These are phyloP conservation scores for Pangasius larnaudii DNA, from an alignment of 2,797 vertebrate genomes.

Conservation along the genomic window DNA sequence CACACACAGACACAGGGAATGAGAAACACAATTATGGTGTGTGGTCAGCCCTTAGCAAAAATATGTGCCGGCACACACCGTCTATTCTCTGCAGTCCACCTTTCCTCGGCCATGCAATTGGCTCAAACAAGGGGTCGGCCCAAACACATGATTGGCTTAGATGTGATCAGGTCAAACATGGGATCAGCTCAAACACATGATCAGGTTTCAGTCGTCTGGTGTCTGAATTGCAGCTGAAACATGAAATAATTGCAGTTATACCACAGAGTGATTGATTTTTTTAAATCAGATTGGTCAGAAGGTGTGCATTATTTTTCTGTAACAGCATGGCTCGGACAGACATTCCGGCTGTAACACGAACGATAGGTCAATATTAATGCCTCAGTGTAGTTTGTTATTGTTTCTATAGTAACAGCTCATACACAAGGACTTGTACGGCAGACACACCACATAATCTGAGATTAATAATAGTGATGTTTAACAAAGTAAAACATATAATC, in stretches of 20 bases:
- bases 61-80: slow-evolving; percentile 4
- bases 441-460: neutral
- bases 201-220: neutral
- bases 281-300: neutral
- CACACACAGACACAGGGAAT: slow-evolving; percentile 43
- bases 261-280: neutral
- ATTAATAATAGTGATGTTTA: neutral
- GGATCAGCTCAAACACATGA: neutral
- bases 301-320: too few relatives aligned
- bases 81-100: slow-evolving; percentile 50
- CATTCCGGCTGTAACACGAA: neutral
- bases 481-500: neutral
- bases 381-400: neutral
- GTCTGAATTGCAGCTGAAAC: neutral
- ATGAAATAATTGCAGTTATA: neutral
- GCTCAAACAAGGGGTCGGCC: slow-evolving; percentile 36
- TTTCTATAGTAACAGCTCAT: neutral
- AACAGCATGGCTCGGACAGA: neutral
- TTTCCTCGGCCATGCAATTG: slow-evolving; percentile 11
- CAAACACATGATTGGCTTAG: neutral
- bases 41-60: slow-evolving; percentile 8
- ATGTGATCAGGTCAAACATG: neutral
- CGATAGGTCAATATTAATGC: neutral
- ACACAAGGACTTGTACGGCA: neutral
- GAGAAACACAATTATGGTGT: neutral